Evolutionary conservation across 2,888 invertebrate species (phyloP), one percentile per base, ranked within the genome.

Genomic region (Ophion obscuratus): DNA sequence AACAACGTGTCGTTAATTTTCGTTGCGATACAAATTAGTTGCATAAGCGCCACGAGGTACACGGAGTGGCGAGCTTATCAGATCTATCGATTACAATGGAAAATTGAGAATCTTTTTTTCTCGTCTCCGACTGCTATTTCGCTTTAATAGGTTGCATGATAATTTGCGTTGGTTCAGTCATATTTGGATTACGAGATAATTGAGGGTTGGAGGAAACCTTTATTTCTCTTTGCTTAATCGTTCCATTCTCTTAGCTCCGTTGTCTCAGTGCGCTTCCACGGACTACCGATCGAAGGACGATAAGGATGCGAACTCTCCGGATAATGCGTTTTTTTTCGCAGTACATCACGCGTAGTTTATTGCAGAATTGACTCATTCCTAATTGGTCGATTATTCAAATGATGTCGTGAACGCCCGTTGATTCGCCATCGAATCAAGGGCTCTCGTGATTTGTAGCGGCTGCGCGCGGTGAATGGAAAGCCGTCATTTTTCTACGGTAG

Each of bases 61-160:
- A 79, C 85, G 77, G 4, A 20, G 47, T 47, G 20, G 67, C 79
- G 71, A 57, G 79, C 71, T 79, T 77, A 86, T 86, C 86, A 36
- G 86, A 74, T 83, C 68, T 14, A 40, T 83, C 79, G 76, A 76
- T 83, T 59, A 85, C 85, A 85, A 85, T 85, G 80, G 85, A 62
- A 79, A 76, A 80, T 71, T 40, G 44, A 27, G 70, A 64, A 47
- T 11, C 3, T 11, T 20, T 59, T 47, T 68, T 76, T 68, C 71
- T 77, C 31, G 0, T 31, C 53, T 76, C n/a, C 31, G 17, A 27
- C 24, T n/a, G 36, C 9, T 71, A 36, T 71, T 62, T 40, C 64
- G 31, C 17, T 62, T 24, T 71, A 71, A 80, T 73, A 2, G 73
- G 36, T 47, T 66, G 66, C 66, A 80, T 80, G 57, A 66, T 80